A percentile compares a stretch with the other conserved stretches of the same genome.
phyloP scores from a whole-genome alignment of 2,888 invertebrate species.

The Melanotus villosus region DNA sequence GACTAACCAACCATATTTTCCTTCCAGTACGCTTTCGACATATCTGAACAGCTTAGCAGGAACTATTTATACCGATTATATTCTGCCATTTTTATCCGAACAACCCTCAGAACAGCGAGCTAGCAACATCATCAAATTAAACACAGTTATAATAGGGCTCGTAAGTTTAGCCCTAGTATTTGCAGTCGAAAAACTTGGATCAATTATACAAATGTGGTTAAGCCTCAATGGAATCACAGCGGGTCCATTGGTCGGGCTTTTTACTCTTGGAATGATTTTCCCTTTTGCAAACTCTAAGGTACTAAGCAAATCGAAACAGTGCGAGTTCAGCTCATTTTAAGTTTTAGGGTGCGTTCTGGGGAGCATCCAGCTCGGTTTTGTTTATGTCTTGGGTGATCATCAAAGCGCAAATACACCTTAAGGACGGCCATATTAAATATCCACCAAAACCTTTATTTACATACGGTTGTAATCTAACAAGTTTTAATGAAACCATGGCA shows the following conservation, averaged over 20 bases:
- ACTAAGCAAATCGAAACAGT: too few relatives aligned
- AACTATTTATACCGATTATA: slow-evolving; percentile 78
- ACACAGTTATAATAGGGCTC: slow-evolving; percentile 71
- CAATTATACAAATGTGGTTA: slow-evolving; percentile 76
- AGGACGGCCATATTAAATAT: slow-evolving; percentile 16
- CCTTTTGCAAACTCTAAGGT: slow-evolving; percentile 75
- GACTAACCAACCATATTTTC: too few relatives aligned
- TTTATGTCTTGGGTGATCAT: slow-evolving; percentile 38
- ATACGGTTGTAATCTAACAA: slow-evolving; percentile 29
- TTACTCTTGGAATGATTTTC: slow-evolving; percentile 77
- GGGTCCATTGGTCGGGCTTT: slow-evolving; percentile 77
- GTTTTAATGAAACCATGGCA: neutral
- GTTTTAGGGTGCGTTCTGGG: slow-evolving; percentile 47
- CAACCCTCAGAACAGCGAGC: slow-evolving; percentile 71
- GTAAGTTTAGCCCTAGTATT: slow-evolving; percentile 82
- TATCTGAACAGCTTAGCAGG: slow-evolving; percentile 76
- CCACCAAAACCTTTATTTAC: slow-evolving; percentile 32
- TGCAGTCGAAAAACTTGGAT: slow-evolving; percentile 76
- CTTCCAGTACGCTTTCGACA: slow-evolving; percentile 75
- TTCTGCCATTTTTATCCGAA: slow-evolving; percentile 71
- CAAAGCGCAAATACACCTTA: slow-evolving; percentile 28
- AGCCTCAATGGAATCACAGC: slow-evolving; percentile 72
- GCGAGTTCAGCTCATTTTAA: too few relatives aligned
- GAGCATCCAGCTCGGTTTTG: slow-evolving; percentile 37
- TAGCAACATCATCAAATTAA: slow-evolving; percentile 73